Evolutionary conservation across 2,797 vertebrate genomes (phyloP).

Genomic region (Silurus aristotelis): DNA sequence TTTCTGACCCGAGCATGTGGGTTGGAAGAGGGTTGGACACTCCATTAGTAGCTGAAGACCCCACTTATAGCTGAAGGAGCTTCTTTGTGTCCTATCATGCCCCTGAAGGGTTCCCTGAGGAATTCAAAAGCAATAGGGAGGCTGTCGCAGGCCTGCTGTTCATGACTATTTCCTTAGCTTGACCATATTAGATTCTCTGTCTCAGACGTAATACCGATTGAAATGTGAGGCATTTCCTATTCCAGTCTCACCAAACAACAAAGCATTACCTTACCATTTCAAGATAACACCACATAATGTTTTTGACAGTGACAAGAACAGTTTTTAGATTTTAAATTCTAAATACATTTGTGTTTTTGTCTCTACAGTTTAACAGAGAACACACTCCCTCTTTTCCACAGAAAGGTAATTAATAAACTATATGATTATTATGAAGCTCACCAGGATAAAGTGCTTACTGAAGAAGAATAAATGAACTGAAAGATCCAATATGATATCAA

Average conservation of each 20-base stretch:
- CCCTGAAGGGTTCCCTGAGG: conserved; percentile 68
- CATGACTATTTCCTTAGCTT: conserved; percentile 55
- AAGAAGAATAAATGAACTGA: not conserved
- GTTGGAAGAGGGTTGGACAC: conserved; percentile 46
- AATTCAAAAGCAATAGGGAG: conserved; percentile 63
- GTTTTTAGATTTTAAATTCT: not conserved
- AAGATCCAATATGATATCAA: not conserved
- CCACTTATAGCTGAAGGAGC: conserved; percentile 67
- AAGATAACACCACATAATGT: not conserved
- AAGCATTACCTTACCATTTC: not conserved
- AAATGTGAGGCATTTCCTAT: conserved; percentile 30
- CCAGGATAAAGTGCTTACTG: not conserved
- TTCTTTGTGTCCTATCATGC: conserved; percentile 69
- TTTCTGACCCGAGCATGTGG: conserved; percentile 66
- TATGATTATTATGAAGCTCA: not conserved
- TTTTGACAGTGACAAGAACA: not conserved
- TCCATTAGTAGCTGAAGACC: conserved; percentile 60
- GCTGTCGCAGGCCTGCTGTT: conserved; percentile 55
- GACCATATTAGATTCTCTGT: conserved; percentile 62
- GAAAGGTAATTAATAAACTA: not conserved
- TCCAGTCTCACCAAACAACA: conserved; percentile 20
- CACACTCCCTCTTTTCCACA: not conserved
- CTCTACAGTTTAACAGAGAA: not conserved
- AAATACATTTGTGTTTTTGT: not conserved
- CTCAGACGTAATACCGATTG: conserved; percentile 49